Base-by-base conservation (phyloP, 2,888 invertebrate species). In the Andricus curvator region DNA sequence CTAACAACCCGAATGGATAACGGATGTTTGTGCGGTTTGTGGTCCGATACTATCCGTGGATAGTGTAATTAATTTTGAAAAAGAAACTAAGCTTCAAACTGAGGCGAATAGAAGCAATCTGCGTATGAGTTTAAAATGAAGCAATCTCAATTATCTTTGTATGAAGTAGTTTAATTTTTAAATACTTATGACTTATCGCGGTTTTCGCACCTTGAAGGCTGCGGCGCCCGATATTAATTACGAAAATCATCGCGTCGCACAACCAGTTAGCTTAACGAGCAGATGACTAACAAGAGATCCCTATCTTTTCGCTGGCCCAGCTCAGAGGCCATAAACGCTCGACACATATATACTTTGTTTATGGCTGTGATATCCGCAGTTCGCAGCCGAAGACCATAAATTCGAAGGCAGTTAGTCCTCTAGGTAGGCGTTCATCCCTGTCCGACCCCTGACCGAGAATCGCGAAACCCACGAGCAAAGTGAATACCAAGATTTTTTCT, bases 261-360 rank as follows among this genome's bases (percentile, higher is more conserved):
- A 84, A 85, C 84, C 84, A 79, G 86, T 88, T 88, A 85, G 83
- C 85, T 88, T 89, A 90, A 90, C 87, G 88, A 88, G 90, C 86
- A 86, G 86, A 86, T 87, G 87, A 88, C 86, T 87, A 85, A 65
- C 65, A 33, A 86, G 87, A 88, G 90, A 90, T 91, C 85, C 87
- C 84, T 86, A 88, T 87, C 88, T 79, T 84, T 84, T 83, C 84
- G 82, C 81, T 81, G 81, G 82, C 83, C 76, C 81, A 81, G 78
- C 77, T 80, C 76, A 82, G 67, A 83, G 86, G 83, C 84, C 82
- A 85, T 86, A 87, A 87, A 86, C 81, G 85, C 83, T 81, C 51
- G 83, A 78, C 84, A 66, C 82, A 84, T 83, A 87, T 88, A 89
- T 85, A 87, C 86, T 87, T 89, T 89, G 89, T 88, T 90, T 89